These are phyloP conservation scores for Rhinoderma darwinii DNA, from an alignment of 2,113 vertebrate species.

Conservation along the genomic window DNA sequence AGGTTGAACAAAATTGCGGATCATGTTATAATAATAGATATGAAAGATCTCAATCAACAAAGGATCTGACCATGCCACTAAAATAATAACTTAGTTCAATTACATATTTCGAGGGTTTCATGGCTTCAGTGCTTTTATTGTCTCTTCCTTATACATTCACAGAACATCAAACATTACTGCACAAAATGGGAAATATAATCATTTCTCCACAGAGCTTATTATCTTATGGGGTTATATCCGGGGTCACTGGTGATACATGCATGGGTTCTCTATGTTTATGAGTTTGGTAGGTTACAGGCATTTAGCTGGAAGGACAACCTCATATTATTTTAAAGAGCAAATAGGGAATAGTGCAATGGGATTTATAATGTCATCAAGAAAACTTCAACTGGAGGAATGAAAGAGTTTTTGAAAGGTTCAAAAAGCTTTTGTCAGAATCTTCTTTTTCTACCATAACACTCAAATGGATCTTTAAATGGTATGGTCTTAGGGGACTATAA, in stretches of 20 bases:
- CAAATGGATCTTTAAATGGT: too few species aligned
- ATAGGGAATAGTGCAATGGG: too few species aligned
- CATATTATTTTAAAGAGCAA: neutral
- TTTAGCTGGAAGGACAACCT: neutral
- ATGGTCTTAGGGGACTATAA: too few species aligned
- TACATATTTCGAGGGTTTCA: neutral
- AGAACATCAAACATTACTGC: constrained; percentile 37
- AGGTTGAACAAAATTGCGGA: neutral
- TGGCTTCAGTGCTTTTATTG: constrained; percentile 8
- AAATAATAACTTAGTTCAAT: constrained; percentile 2
- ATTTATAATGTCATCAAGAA: too few species aligned
- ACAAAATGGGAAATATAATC: neutral
- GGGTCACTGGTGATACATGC: neutral
- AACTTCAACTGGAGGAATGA: too few species aligned
- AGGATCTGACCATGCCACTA: neutral
- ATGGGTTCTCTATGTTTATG: neutral
- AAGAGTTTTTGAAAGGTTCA: too few species aligned
- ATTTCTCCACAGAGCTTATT: constrained; percentile 5
- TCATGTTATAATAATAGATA: constrained; percentile 27
- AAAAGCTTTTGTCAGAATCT: too few species aligned
- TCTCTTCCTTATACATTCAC: constrained; percentile 8
- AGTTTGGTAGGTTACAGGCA: neutral
- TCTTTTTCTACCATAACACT: too few species aligned
- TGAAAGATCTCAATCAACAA: neutral
- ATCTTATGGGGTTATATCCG: neutral